phyloP scores from a whole-genome alignment of 2,797 vertebrate species.

The Pelochelys cantorii region DNA sequence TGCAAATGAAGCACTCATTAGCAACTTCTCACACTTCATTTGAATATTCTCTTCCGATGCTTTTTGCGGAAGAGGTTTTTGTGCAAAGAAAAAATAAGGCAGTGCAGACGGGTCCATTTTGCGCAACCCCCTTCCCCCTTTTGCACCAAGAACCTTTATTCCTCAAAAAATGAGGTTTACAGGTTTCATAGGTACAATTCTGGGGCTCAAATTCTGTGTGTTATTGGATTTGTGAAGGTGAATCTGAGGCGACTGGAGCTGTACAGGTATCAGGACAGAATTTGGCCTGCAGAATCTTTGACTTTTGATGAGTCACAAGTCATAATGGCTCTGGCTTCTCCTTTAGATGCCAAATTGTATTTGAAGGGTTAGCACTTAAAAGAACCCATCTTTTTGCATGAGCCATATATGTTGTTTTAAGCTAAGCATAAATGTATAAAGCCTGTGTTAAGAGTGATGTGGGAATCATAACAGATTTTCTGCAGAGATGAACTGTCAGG shows the following conservation, averaged over 20 bases:
- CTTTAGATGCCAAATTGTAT: conserved; percentile 16
- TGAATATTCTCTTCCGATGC: too few relatives aligned
- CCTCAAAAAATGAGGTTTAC: too few relatives aligned
- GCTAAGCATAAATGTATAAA: conserved; percentile 5
- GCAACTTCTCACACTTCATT: too few relatives aligned
- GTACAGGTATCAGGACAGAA: conserved; percentile 14
- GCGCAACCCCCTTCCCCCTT: too few relatives aligned
- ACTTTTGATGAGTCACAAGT: conserved; percentile 44
- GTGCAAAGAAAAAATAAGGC: too few relatives aligned
- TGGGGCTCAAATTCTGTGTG: neutral
- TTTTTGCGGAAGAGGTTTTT: too few relatives aligned
- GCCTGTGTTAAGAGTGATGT: conserved; percentile 1
- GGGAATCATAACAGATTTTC: neutral
- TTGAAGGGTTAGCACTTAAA: neutral
- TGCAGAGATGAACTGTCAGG: neutral
- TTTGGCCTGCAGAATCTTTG: conserved; percentile 21
- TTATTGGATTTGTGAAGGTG: conserved; percentile 43
- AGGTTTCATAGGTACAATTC: neutral
- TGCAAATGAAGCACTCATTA: too few relatives aligned
- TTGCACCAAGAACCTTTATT: too few relatives aligned
- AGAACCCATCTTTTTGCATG: conserved; percentile 3
- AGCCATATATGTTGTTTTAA: neutral
- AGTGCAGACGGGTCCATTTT: too few relatives aligned
- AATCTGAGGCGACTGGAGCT: neutral
- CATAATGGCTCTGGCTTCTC: conserved; percentile 21